Evolutionary conservation across 1,140 invertebrate genomes (phyloP).

Genomic region (Trypoxylus dichotomus): DNA sequence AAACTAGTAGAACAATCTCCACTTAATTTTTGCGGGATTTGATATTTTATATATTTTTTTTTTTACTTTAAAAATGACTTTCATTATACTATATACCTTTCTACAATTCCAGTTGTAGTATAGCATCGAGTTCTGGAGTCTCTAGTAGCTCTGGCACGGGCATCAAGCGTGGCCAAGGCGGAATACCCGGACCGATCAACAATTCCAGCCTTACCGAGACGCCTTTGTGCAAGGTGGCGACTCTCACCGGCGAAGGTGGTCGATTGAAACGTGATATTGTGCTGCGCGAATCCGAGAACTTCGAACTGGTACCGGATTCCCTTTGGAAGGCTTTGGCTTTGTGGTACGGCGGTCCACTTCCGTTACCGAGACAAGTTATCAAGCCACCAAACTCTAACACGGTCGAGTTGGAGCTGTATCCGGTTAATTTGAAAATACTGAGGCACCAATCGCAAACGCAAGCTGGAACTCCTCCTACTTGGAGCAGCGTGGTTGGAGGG

Average conservation of each 20-base stretch:
- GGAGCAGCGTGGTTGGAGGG: conserved; percentile 50
- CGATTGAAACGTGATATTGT: conserved; percentile 71
- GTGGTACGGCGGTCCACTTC: conserved; percentile 83
- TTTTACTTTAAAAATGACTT: too few relatives aligned
- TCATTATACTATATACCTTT: background rate
- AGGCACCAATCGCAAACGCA: conserved; percentile 62
- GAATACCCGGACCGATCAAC: conserved; percentile 74
- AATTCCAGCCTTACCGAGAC: conserved; percentile 66
- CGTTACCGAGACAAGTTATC: conserved; percentile 76
- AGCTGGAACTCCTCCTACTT: conserved; percentile 38
- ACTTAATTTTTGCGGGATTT: too few relatives aligned
- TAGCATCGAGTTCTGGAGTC: conserved; percentile 62
- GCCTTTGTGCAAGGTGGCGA: conserved; percentile 64
- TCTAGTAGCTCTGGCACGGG: conserved; percentile 54
- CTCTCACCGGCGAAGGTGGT: conserved; percentile 86
- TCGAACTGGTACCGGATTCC: conserved; percentile 80
- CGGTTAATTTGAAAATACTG: conserved; percentile 72
- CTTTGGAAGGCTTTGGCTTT: conserved; percentile 81
- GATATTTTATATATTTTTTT: too few relatives aligned
- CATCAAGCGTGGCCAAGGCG: conserved; percentile 48
- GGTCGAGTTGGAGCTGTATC: conserved; percentile 82
- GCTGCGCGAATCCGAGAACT: conserved; percentile 74
- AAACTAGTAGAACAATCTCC: too few relatives aligned
- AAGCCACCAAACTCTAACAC: conserved; percentile 51
- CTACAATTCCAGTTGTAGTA: conserved; percentile 54